phyloP scores from a whole-genome alignment of 2,113 vertebrate species.

The Calyptomena viridis region DNA sequence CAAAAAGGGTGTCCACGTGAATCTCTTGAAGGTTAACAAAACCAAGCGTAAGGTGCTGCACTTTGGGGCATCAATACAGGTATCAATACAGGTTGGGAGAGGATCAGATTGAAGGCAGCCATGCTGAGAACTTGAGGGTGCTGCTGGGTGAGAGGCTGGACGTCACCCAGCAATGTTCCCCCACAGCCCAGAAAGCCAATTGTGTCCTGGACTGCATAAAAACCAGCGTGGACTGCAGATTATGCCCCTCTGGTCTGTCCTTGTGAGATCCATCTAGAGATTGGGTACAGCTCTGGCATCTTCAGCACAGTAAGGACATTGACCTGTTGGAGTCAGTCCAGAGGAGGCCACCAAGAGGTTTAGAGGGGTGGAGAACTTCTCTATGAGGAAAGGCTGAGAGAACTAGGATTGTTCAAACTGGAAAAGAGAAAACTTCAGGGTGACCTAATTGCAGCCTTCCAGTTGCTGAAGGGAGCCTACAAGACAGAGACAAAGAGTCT shows the following conservation, averaged over 20 bases:
- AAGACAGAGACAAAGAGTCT: neutral
- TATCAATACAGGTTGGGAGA: neutral
- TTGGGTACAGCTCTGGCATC: neutral
- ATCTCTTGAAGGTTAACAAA: neutral
- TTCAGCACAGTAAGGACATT: rapidly evolving
- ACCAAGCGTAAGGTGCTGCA: too few relatives aligned
- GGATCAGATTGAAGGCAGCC: neutral
- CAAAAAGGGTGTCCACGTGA: neutral
- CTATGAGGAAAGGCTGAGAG: neutral
- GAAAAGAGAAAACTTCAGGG: too few relatives aligned
- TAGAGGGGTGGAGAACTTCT: neutral
- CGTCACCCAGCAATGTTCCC: neutral
- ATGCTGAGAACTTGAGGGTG: neutral
- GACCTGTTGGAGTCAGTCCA: rapidly evolving
- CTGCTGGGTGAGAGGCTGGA: neutral
- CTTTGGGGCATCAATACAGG: rapidly evolving
- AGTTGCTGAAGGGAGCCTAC: neutral
- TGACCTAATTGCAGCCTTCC: neutral
- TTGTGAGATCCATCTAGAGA: neutral
- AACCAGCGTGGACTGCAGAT: neutral
- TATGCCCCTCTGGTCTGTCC: neutral
- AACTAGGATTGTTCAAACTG: neutral
- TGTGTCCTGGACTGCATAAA: neutral
- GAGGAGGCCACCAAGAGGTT: neutral
- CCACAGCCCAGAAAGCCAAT: neutral